Evolutionary conservation across 2,797 vertebrate species (phyloP).

Genomic region (Craterocephalus amniculus): DNA sequence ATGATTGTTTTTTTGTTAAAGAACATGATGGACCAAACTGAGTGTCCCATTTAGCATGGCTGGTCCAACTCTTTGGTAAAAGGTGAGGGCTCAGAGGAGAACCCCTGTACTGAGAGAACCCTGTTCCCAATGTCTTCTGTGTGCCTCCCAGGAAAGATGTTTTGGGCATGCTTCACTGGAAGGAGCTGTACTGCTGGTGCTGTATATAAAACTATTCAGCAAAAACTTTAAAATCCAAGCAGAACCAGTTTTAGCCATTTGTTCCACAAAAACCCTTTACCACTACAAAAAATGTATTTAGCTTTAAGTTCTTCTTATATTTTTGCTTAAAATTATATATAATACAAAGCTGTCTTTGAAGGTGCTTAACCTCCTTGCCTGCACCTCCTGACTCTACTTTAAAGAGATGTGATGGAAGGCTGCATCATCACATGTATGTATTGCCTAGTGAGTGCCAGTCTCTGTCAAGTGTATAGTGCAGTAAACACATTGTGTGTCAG

Average conservation of each 20-base stretch:
- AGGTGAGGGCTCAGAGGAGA: neutral
- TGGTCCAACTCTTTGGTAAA: neutral
- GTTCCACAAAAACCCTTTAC: neutral
- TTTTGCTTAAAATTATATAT: neutral
- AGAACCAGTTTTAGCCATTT: neutral
- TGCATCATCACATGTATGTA: constrained; percentile 29
- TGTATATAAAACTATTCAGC: neutral
- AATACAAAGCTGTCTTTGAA: neutral
- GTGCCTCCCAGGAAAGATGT: no score
- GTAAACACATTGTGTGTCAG: constrained; percentile 67
- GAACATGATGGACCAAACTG: neutral
- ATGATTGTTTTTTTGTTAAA: no score
- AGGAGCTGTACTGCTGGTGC: neutral
- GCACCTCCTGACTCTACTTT: neutral
- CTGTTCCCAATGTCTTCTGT: no score
- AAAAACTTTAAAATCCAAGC: neutral
- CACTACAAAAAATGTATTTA: neutral
- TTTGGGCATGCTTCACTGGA: no score
- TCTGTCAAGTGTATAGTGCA: constrained; percentile 50
- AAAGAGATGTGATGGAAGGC: constrained; percentile 17
- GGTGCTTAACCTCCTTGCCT: constrained; percentile 33
- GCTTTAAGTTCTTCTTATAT: no score
- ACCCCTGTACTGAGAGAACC: no score
- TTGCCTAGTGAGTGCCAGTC: constrained; percentile 29
- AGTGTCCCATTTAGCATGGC: neutral